phyloP scores from a whole-genome alignment of 2,797 vertebrate species.

The Tragopan temminckii region DNA sequence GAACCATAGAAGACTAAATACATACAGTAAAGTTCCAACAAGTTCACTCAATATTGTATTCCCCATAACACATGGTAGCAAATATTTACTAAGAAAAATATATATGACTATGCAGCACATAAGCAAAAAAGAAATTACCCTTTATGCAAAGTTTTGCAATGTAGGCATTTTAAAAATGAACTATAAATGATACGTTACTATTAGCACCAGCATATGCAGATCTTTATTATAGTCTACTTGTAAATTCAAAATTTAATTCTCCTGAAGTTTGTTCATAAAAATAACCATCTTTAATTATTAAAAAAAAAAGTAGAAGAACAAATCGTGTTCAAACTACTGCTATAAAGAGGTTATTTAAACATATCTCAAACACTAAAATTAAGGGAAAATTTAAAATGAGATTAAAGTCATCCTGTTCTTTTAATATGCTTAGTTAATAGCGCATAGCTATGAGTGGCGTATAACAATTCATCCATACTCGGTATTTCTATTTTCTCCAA shows the following conservation, averaged over 20 bases:
- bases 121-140: background rate
- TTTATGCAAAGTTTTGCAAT: background rate
- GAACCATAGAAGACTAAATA: background rate
- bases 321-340: background rate
- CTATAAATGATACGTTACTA: background rate
- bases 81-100: background rate
- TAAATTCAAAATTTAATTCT: background rate
- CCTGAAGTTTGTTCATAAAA: background rate
- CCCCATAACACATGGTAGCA: background rate
- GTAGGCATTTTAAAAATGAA: background rate
- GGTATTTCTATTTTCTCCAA: background rate
- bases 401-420: background rate
- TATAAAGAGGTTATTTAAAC: background rate
- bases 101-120: background rate
- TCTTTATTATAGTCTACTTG: background rate
- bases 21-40: background rate
- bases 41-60: background rate
- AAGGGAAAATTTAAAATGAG: background rate
- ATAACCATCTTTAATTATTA: background rate
- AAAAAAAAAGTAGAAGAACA: background rate
- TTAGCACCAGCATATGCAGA: background rate
- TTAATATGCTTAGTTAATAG: background rate
- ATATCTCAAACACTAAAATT: background rate
- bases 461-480: too few species aligned
- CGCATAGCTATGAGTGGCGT: accelerated